Conservation (phyloP, 1,140 invertebrate genomes). For the Fopius arisanus region DNA sequence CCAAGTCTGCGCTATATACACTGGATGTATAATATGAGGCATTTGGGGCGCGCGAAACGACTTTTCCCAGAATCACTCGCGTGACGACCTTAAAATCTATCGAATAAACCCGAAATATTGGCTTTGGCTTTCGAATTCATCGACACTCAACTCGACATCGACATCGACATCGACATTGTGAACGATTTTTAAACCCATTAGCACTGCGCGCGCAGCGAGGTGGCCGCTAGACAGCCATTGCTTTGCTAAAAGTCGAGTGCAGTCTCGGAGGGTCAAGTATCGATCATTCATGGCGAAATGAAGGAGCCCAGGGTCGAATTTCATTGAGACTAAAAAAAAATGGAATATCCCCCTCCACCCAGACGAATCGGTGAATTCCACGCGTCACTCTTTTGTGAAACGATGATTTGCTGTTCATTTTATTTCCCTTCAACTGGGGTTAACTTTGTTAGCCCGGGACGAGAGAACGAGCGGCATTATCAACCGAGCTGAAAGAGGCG, state of each 20-base stretch:
- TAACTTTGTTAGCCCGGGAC: constrained; percentile 36
- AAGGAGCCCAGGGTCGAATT: background rate
- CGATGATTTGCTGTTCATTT: constrained; percentile 1
- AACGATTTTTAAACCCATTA: background rate
- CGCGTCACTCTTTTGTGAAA: background rate
- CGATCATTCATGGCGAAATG: background rate
- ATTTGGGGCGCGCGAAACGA: constrained; percentile 55
- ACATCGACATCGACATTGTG: too few species aligned
- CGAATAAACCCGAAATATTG: constrained; percentile 32
- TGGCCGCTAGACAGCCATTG: background rate
- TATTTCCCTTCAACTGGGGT: constrained; percentile 14
- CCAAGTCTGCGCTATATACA: background rate
- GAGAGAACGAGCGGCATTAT: constrained; percentile 30
- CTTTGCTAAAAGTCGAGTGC: background rate
- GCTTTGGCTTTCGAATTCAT: background rate
- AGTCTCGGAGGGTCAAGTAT: background rate
- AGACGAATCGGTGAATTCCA: background rate
- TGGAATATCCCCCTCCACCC: background rate
- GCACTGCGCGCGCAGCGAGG: background rate
- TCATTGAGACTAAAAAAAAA: background rate
- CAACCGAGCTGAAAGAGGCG: constrained; percentile 31
- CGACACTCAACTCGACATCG: background rate
- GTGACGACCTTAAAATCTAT: constrained; percentile 61
- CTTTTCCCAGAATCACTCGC: constrained; percentile 64
- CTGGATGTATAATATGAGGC: background rate